These are phyloP conservation scores for Dolichotis patagonum DNA, from an alignment of 2,113 vertebrate genomes.

Conservation along the genomic window DNA sequence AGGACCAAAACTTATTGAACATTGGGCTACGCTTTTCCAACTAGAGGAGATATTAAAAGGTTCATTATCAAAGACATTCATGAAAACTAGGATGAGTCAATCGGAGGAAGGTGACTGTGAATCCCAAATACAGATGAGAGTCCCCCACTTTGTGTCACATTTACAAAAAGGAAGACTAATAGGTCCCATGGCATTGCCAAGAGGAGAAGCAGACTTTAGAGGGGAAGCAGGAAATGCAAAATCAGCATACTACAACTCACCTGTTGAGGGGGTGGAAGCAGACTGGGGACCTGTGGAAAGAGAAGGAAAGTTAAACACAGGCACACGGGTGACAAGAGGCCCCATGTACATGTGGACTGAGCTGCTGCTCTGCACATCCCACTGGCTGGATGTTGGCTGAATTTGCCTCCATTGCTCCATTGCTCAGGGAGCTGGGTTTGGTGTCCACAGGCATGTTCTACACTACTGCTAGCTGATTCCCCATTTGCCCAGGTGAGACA, in stretches of 20 bases:
- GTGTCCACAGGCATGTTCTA: fast-evolving
- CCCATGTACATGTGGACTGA: fast-evolving
- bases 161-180: too few species aligned
- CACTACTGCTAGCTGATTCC: not conserved
- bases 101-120: not conserved
- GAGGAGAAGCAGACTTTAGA: too few species aligned
- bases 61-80: not conserved
- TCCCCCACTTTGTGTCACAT: not conserved
- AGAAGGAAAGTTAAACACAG: not conserved
- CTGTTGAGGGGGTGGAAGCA: fast-evolving
- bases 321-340: not conserved
- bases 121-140: not conserved
- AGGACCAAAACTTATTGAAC: not conserved
- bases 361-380: not conserved
- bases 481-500: not conserved
- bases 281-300: not conserved
- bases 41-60: too few species aligned
- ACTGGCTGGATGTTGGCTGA: not conserved
- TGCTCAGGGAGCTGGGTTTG: too few species aligned
- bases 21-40: not conserved
- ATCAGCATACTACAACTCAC: not conserved
- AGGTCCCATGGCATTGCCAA: not conserved
- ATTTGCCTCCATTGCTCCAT: not conserved
- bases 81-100: not conserved
- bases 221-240: too few species aligned